A percentile compares a stretch with the other conserved stretches of the same genome.
Conservation (phyloP, 2,113 vertebrate species). For the Desmodus rotundus region DNA sequence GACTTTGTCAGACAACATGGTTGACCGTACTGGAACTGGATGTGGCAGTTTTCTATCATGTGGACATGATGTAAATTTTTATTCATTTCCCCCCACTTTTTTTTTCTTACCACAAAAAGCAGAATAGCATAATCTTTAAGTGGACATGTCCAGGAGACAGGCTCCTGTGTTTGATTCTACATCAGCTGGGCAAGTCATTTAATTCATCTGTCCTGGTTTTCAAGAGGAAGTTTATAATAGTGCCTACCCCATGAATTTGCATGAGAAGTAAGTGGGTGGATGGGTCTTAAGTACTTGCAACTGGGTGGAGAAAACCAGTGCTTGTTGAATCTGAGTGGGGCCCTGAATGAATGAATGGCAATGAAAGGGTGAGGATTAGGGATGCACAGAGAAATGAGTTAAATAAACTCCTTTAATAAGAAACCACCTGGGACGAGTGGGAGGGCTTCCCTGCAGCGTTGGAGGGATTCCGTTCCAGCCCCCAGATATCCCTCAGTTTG, state of each 20-base stretch:
- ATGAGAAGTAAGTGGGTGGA: neutral
- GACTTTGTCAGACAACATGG: too few relatives aligned
- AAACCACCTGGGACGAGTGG: neutral
- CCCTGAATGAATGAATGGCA: neutral
- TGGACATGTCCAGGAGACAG: neutral
- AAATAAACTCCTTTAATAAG: conserved; percentile 61
- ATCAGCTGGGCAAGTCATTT: neutral
- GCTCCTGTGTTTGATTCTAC: neutral
- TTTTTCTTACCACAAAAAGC: neutral
- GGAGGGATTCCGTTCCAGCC: neutral
- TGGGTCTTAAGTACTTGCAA: neutral
- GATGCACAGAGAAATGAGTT: neutral
- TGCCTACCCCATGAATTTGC: neutral
- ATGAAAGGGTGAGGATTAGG: neutral
- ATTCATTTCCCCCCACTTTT: accelerated
- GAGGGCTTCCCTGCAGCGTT: neutral
- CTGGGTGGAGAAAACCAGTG: neutral
- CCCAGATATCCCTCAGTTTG: neutral
- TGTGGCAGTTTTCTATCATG: neutral
- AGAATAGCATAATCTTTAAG: neutral
- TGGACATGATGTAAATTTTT: neutral
- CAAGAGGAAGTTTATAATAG: neutral
- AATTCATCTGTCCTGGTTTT: neutral
- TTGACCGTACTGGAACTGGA: too few relatives aligned
- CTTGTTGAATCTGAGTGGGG: neutral